These are phyloP conservation scores for Stichopus chloronotus DNA, from an alignment of 35 echinoderm and acorn worm genomes.

Conservation along the genomic window DNA sequence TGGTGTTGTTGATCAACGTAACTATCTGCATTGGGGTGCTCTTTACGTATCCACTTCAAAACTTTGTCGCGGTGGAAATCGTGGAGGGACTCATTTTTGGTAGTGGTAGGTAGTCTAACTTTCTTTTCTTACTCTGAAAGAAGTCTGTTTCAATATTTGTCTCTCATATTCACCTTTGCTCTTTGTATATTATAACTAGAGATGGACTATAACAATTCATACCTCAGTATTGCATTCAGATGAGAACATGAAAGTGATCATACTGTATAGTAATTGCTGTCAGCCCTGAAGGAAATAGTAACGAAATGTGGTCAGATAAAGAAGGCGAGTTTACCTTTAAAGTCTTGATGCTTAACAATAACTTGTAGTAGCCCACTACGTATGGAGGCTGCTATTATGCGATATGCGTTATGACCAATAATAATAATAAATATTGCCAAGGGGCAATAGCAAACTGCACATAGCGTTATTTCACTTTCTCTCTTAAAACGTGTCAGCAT, in stretches of 20 bases:
- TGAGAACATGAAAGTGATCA: neutral
- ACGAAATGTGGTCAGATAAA: too few relatives aligned
- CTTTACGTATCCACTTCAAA: constrained; percentile 87
- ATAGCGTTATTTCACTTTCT: too few relatives aligned
- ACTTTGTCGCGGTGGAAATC: constrained; percentile 86
- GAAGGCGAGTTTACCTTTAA: too few relatives aligned
- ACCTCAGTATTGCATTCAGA: neutral
- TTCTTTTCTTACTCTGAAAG: neutral
- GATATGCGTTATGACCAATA: too few relatives aligned
- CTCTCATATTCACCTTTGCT: too few relatives aligned
- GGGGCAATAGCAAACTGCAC: too few relatives aligned
- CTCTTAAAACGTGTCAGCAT: too few relatives aligned
- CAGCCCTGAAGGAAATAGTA: too few relatives aligned
- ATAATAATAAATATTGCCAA: too few relatives aligned
- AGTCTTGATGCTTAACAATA: too few relatives aligned
- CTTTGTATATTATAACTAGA: neutral
- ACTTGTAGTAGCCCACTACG: too few relatives aligned
- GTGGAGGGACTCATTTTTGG: constrained; percentile 73
- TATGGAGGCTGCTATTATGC: too few relatives aligned
- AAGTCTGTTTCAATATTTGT: neutral
- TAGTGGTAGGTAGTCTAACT: constrained; percentile 45
- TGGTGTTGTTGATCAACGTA: constrained; percentile 57
- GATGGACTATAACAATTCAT: neutral
- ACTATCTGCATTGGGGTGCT: constrained; percentile 72
- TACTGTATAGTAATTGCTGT: neutral